Conservation (phyloP, 2,113 vertebrate genomes). For the Hyaena hyaena region DNA sequence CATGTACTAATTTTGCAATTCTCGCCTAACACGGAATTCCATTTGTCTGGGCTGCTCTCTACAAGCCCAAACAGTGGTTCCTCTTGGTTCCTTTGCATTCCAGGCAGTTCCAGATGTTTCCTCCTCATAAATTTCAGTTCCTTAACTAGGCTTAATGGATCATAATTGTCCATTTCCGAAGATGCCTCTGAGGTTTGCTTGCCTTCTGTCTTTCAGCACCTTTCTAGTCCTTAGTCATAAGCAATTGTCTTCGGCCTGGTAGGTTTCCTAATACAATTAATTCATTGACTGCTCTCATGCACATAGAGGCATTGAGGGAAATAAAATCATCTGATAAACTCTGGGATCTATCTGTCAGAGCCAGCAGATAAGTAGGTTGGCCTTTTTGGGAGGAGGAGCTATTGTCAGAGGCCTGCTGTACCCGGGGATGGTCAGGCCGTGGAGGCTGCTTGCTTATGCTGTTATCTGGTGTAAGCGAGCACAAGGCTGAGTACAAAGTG, state of each 20-base stretch:
- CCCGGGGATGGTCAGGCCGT: rapidly evolving
- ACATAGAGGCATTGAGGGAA: slow-evolving; percentile 42
- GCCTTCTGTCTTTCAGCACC: slow-evolving; percentile 61
- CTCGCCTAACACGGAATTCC: neutral
- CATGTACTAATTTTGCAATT: neutral
- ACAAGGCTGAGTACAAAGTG: neutral
- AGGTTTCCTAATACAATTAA: slow-evolving; percentile 59
- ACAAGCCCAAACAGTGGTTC: neutral
- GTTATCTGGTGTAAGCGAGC: neutral
- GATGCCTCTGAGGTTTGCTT: slow-evolving; percentile 48
- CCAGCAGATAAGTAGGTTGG: neutral
- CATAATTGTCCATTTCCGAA: slow-evolving; percentile 66
- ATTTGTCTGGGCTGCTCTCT: slow-evolving; percentile 23
- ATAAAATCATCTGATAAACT: slow-evolving; percentile 69
- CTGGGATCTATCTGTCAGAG: slow-evolving; percentile 49
- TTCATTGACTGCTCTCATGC: slow-evolving; percentile 22
- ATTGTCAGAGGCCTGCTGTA: neutral
- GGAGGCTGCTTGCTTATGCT: neutral
- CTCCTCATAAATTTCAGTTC: slow-evolving; percentile 58
- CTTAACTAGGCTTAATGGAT: slow-evolving; percentile 65
- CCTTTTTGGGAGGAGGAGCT: neutral
- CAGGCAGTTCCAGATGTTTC: slow-evolving; percentile 67
- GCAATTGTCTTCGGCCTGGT: slow-evolving; percentile 52
- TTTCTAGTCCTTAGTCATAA: slow-evolving; percentile 52
- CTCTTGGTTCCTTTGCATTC: slow-evolving; percentile 47